phyloP scores from a whole-genome alignment of 2,113 vertebrate species.

The Maccullochella peelii region DNA sequence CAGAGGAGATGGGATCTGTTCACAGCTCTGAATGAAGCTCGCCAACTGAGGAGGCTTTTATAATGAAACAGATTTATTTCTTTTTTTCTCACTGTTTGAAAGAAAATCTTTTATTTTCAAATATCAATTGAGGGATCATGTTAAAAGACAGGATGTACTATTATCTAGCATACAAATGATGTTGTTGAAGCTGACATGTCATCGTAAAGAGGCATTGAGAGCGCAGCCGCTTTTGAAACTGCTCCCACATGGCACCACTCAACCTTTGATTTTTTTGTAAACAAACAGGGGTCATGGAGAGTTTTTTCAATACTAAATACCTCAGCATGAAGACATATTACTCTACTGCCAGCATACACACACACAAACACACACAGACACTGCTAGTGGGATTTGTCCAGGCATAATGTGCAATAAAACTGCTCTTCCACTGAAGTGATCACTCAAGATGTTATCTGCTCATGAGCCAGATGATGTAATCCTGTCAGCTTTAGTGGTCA shows the following conservation, averaged over 20 bases:
- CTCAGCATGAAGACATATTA: background rate
- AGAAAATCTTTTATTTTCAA: conserved; percentile 1
- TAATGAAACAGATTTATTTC: background rate
- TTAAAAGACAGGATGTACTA: background rate
- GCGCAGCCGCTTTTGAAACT: background rate
- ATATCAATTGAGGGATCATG: background rate
- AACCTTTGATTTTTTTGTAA: conserved; percentile 11
- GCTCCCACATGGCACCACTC: conserved; percentile 6
- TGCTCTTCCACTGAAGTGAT: background rate
- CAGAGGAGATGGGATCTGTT: background rate
- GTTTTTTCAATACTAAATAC: background rate
- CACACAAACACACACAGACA: conserved; percentile 3
- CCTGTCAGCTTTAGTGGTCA: conserved; percentile 18
- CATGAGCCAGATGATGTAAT: conserved; percentile 14
- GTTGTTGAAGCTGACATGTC: conserved; percentile 4
- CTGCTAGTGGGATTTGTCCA: background rate
- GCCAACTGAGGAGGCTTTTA: background rate
- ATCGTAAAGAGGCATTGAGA: background rate
- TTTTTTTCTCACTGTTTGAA: background rate
- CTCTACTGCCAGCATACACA: background rate
- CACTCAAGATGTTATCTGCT: background rate
- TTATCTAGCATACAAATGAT: background rate
- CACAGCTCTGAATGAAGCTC: background rate
- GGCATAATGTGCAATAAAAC: conserved; percentile 13
- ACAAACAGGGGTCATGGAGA: background rate